A percentile compares a stretch with the other conserved stretches of the same genome.
phyloP scores from a whole-genome alignment of 1,140 invertebrate genomes.

The Gyrodactylus salaris region DNA sequence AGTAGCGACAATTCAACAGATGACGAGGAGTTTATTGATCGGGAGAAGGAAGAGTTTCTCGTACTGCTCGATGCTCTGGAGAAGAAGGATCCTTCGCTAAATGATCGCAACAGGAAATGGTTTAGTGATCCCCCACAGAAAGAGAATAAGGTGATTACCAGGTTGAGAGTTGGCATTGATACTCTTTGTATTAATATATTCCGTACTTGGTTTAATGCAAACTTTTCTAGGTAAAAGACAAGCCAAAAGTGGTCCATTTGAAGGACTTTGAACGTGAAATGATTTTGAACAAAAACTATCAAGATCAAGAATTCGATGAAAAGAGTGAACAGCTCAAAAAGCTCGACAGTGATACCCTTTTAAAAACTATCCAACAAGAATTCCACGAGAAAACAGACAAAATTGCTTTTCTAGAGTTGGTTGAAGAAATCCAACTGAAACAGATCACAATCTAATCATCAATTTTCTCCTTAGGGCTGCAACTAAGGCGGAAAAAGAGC shows the following conservation, averaged over 20 bases:
- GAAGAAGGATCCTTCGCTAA: not conserved
- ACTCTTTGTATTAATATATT: no score
- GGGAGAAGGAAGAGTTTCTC: not conserved
- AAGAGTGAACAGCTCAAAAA: not conserved
- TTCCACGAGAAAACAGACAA: not conserved
- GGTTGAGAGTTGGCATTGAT: no score
- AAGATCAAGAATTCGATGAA: not conserved
- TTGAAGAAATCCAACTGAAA: not conserved
- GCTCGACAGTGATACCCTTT: not conserved
- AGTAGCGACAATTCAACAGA: not conserved
- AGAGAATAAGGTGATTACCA: not conserved
- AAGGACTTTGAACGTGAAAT: not conserved
- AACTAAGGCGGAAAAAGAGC: not conserved
- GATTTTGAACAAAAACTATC: not conserved
- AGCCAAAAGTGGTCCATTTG: not conserved
- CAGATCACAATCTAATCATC: no score
- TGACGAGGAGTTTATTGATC: not conserved
- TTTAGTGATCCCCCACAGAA: not conserved
- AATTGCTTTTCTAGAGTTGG: not conserved
- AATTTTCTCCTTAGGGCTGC: no score
- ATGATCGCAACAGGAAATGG: not conserved
- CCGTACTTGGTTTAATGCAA: not conserved
- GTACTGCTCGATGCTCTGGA: not conserved
- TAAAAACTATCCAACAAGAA: not conserved
- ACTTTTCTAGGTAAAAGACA: no score